Base-by-base conservation (phyloP, 2,113 vertebrate genomes). In the Lampris megalopsis region DNA sequence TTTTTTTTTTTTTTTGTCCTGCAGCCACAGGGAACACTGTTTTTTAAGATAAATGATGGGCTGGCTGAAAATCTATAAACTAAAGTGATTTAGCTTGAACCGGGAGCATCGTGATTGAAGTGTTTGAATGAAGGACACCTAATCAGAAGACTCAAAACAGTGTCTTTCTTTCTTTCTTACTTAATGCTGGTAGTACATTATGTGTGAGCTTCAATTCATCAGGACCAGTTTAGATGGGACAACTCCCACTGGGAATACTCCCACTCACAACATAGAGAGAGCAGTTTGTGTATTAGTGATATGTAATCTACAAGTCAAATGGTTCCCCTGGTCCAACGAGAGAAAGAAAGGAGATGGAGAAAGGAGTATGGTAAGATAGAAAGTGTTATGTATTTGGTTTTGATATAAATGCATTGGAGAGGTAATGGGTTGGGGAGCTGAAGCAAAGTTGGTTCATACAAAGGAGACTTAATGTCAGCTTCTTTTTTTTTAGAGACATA, bases 121-220 rank as follows among this genome's bases (percentile, higher is more conserved):
- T 90, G 83, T 72, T 81, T 66, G 65, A 80, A 84, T 82, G 72
- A 88, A 67, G 85, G 86, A 80, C 83, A 90, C 88, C 86, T 89
- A 92, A 87, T 74, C 87, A 75, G 69, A 53, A 81, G 84, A 76
- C 67, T 86, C 82, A 67, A 90, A 80, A 59, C 60, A 75, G 62
- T 50, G 65, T 53, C 9, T 54, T 68, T 36, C 66, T 35, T 42
- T 41, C 68, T 42, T 61, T 59, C n/a, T 59, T 6, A 48, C 54
- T 42, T 9, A 24, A 24, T 24, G 24, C 24, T 24, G 24, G 24
- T 24, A 24, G 24, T 24, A 24, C 24, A 24, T 24, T 24, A 24
- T 24, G 24, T 24, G 24, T 24, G 24, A 24, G 24, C 24, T 24
- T 24, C 24, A 24, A 24, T 24, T 24, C 24, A 24, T 24, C 24